A percentile compares a stretch with the other conserved stretches of the same genome.
Conservation (phyloP, 2,113 vertebrate genomes). For the Gobio gobio region DNA sequence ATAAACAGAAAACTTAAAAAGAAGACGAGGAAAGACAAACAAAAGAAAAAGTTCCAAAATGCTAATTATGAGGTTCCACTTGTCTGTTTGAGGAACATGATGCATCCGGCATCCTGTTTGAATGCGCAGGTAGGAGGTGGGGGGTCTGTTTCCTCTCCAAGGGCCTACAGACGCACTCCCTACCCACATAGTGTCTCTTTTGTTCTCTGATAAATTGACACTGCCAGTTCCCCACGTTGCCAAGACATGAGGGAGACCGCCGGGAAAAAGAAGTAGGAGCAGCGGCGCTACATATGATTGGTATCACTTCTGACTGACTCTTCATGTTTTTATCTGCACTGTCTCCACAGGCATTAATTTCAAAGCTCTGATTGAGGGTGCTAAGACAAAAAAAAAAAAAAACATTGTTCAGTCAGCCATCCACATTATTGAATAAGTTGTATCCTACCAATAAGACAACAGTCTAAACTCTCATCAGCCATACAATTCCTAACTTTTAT, state of each 20-base stretch:
- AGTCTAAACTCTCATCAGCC: conserved; percentile 15
- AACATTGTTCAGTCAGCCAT: conserved; percentile 45
- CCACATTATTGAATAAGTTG: conserved; percentile 26
- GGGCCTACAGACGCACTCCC: conserved; percentile 70
- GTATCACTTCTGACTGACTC: conserved; percentile 71
- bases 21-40: conserved; percentile 26
- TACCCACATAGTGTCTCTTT: conserved; percentile 73
- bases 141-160: conserved; percentile 74
- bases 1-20: conserved; percentile 50
- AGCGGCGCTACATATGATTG: conserved; percentile 66
- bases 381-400: conserved; percentile 33
- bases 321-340: conserved; percentile 46
- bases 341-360: conserved; percentile 49
- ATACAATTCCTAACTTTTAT: conserved; percentile 11
- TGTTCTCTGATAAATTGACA: conserved; percentile 80
- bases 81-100: conserved; percentile 74
- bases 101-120: conserved; percentile 77
- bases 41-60: conserved; percentile 63
- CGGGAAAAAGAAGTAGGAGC: conserved; percentile 73
- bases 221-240: conserved; percentile 76
- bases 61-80: conserved; percentile 68
- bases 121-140: conserved; percentile 72
- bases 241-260: conserved; percentile 69
- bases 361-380: conserved; percentile 60
- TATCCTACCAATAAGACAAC: conserved; percentile 43